Conservation (phyloP, 2,113 vertebrate species). For the Lepus timidus region DNA sequence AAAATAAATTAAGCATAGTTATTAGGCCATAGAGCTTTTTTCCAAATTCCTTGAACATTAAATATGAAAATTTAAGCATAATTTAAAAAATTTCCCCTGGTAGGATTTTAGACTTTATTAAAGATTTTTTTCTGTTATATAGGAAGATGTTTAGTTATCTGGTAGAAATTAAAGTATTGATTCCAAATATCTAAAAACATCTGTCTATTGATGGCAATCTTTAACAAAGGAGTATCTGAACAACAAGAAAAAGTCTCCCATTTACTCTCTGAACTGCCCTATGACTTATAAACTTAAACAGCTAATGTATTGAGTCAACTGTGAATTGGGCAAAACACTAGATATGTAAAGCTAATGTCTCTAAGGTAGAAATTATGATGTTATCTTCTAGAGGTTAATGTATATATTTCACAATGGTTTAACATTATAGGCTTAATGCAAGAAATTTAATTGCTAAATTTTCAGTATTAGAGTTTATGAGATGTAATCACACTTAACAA, state of each 20-base stretch:
- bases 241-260: background rate
- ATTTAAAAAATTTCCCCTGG: constrained; percentile 12
- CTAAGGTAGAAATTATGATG: background rate
- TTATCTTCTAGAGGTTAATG: background rate
- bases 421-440: background rate
- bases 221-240: background rate
- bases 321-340: background rate
- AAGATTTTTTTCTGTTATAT: constrained; percentile 2
- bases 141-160: background rate
- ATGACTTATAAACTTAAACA: background rate
- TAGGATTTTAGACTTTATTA: constrained; percentile 17
- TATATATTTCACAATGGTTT: background rate
- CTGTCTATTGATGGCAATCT: background rate
- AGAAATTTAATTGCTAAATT: background rate
- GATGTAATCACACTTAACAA: background rate
- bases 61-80: background rate
- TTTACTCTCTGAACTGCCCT: background rate
- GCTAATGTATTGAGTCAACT: background rate
- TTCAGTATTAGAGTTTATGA: background rate
- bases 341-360: background rate
- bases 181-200: background rate
- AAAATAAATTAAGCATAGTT: constrained; percentile 6
- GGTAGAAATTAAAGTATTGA: constrained; percentile 8
- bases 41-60: constrained; percentile 17
- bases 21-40: constrained; percentile 2